Base-by-base conservation (phyloP, 2,888 invertebrate species). In the Tipula helvola region DNA sequence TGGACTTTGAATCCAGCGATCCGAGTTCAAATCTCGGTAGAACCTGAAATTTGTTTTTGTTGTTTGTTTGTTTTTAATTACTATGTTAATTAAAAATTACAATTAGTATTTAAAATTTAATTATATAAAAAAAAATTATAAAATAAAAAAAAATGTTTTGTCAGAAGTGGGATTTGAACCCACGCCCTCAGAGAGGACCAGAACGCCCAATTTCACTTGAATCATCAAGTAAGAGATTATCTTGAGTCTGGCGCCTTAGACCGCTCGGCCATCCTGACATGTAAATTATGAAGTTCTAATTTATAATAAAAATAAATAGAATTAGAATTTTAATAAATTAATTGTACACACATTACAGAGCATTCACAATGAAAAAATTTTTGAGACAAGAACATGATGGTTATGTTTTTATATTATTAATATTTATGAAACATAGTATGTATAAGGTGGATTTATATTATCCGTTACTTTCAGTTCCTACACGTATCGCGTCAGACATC, bases 21-120 rank as follows among this genome's bases (percentile, higher is more conserved):
- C 86, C 86, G 86, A 86, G 86, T 86, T 86, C 86, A 86, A 86
- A 86, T 86, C 86, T 86, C 86, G 86, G 86, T 86, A 86, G 86
- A 86, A 86, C 86, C 86, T 86, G 13, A 28, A 28, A 28, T 28
- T 28, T 28, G n/a, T n/a, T n/a, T n/a, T n/a, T n/a, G n/a, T n/a
- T n/a, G n/a, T n/a, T n/a, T n/a, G n/a, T n/a, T n/a, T n/a, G n/a
- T n/a, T n/a, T n/a, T n/a, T n/a, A n/a, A n/a, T n/a, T n/a, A n/a
- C n/a, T n/a, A 57, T 10, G 36, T 10, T 3, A 28, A 36, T 8
- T 83, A 18, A 18, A 10, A 12, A 83, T 83, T 28, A 2, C 1
- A 12, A 36, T 28, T 18, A 13, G 28, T 28, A 12, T 28, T 84
- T 57, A 36, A 36, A 36, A 36, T 84, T 84, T 84, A 13, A 36